Evolutionary conservation across 1,140 invertebrate species (phyloP), one percentile per base, ranked within the genome.

Genomic region (Eurosta solidaginis): DNA sequence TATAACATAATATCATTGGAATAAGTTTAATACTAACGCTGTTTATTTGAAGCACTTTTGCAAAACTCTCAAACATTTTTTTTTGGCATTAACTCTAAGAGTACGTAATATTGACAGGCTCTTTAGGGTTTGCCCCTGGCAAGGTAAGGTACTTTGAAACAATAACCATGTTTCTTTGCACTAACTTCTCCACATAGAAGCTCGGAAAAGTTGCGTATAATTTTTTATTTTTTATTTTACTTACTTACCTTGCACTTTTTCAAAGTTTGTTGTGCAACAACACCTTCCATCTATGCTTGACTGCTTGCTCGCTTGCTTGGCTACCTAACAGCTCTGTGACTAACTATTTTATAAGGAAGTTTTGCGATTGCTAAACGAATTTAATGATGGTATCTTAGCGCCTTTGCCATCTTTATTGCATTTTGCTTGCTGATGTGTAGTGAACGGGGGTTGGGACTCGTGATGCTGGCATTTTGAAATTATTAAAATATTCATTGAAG

Each of bases 21-120:
- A 68, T 68, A 68, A 68, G 59, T 68, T 68, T 36, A 29, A 29
- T 68, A 68, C 33, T 42, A 40, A 68, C 40, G 33, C 59, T 20
- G 33, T 68, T 68, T 68, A 40, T 33, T 25, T 68, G 59, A 68
- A 68, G 59, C 59, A 68, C 59, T 68, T 68, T 68, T 68, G 59
- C 59, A 36, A 29, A 68, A 63, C 54, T 63, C 49, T 52, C 25
- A 54, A 68, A 20, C 25, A 12, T 25, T 42, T 40, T n/a, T 40
- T 12, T 29, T 68, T 40, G 59, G 5, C 59, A 33, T 27, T 68
- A 20, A 29, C 59, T 68, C 12, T 40, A 3, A 20, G 33, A 17
- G n/a, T 40, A 1, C 10, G 10, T 9, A 9, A 12, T n/a, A n/a
- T n/a, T 59, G 29, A 29, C 54, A 6, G 3, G 12, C 27, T 29